Percentiles rank a stretch among this genome's conserved stretches.
Evolutionary conservation across 2,888 invertebrate species (phyloP).

Genomic region (Agrotis segetum): DNA sequence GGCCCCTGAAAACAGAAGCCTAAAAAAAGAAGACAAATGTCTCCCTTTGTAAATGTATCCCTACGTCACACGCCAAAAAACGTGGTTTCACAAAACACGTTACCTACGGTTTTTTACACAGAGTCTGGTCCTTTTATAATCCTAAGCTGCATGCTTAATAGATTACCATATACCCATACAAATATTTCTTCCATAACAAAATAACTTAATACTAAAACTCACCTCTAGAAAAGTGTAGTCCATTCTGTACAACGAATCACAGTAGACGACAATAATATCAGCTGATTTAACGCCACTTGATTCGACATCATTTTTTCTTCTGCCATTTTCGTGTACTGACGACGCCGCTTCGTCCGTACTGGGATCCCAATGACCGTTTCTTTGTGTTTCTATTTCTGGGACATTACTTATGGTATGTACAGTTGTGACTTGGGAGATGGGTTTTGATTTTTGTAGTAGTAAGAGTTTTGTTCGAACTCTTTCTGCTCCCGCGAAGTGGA

Average conservation of each 20-base stretch:
- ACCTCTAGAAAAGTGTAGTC: conserved; percentile 94
- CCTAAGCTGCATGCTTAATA: too few relatives aligned
- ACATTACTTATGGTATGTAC: conserved; percentile 71
- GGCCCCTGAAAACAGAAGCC: too few relatives aligned
- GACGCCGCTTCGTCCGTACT: conserved; percentile 25
- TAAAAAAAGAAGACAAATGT: too few relatives aligned
- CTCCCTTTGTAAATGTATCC: too few relatives aligned
- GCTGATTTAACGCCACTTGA: conserved; percentile 60
- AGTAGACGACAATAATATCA: conserved; percentile 91
- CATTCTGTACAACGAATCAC: conserved; percentile 91
- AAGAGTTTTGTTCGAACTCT: conserved; percentile 78
- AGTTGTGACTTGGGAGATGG: conserved; percentile 31
- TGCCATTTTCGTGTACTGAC: background rate
- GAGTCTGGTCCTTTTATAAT: too few relatives aligned
- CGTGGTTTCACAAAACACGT: too few relatives aligned
- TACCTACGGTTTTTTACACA: too few relatives aligned
- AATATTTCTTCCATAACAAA: too few relatives aligned
- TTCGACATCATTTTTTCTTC: conserved; percentile 46
- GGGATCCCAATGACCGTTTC: background rate
- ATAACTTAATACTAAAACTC: too few relatives aligned
- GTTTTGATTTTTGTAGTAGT: conserved; percentile 66
- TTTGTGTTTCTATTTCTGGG: conserved; percentile 61
- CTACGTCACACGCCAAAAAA: too few relatives aligned
- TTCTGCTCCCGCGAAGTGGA: conserved; percentile 87
- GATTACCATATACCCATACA: too few relatives aligned